Evolutionary conservation across 2,797 vertebrate genomes (phyloP).

Genomic region (Amblyopsis hoosieri): DNA sequence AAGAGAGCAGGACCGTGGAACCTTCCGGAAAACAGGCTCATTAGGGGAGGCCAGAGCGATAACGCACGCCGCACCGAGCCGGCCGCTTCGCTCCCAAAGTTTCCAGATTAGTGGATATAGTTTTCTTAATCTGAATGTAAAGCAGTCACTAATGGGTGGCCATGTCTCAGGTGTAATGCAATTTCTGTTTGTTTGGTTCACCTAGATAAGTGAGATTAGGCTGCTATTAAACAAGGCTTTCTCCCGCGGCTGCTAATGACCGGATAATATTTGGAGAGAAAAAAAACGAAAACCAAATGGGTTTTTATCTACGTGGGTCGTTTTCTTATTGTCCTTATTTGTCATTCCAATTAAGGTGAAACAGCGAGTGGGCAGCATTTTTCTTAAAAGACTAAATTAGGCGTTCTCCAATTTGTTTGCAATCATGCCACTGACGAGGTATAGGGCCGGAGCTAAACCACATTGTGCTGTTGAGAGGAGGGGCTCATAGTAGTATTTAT

Average conservation of each 20-base stretch:
- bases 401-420: conserved; percentile 7
- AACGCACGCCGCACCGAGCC: conserved; percentile 64
- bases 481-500: conserved; percentile 15
- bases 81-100: conserved; percentile 47
- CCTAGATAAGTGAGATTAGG: conserved; percentile 69
- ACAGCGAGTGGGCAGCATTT: conserved; percentile 7
- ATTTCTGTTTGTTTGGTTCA: conserved; percentile 56
- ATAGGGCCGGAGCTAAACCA: neutral
- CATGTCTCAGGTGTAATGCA: conserved; percentile 53
- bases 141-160: conserved; percentile 55
- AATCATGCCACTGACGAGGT: neutral
- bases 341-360: conserved; percentile 55
- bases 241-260: conserved; percentile 44
- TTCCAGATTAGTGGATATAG: conserved; percentile 48
- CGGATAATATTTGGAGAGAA: conserved; percentile 26
- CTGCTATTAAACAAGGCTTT: conserved; percentile 50
- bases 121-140: conserved; percentile 65
- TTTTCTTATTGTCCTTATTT: conserved; percentile 41
- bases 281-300: conserved; percentile 15
- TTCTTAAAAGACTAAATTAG: conserved; percentile 11
- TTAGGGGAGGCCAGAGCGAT: conserved; percentile 69
- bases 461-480: conserved; percentile 21
- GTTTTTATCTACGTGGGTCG: conserved; percentile 18
- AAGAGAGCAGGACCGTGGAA: conserved; percentile 79
- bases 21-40: conserved; percentile 73